Base-by-base conservation (phyloP, 2,888 invertebrate species). In the Synergus itoensis region DNA sequence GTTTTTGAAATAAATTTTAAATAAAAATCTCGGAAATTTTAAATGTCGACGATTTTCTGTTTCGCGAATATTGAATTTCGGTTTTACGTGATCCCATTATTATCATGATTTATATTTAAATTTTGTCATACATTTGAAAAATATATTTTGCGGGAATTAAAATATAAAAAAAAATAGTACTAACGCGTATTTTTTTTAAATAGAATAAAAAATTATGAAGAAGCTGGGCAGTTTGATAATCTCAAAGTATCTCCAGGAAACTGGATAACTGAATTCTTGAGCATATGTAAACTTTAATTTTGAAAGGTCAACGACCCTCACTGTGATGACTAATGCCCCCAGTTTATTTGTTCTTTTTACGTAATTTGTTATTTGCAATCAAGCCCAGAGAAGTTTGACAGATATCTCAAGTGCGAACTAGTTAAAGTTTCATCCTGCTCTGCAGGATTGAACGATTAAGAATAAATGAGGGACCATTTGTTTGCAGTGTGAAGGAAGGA, bases 401-500 rank as follows among this genome's bases (percentile, higher is more conserved):
- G 40, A 41, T 11, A n/a, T 41, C 11, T 36, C 11, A 40, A 69
- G 48, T 48, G 69, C 28, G 48, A 73, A 28, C 11, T 36, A 53
- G 28, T 48, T 7, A 21, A 21, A 48, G 36, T 53, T 73, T 28
- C 28, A n/a, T 53, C 11, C 36, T 12, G 36, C 9, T 73, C 48
- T 73, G 28, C 14, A 36, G 53, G 73, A n/a, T 73, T n/a, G 40
- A 73, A 21, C 14, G 53, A 73, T 73, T 53, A 73, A 73, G 53
- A 53, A 73, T 53, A 73, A 73, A 73, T 73, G 53, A 16, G 53
- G 48, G n/a, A 16, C 48, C n/a, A 73, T 73, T 73, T 78, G 12
- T 57, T 85, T 84, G 1, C 78, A 89, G 89, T 85, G 86, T 85
- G 85, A 86, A 83, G 86, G 87, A 90, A 91, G 91, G 90, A 91